Evolutionary conservation across 2,888 invertebrate species (phyloP), one percentile per base, ranked within the genome.

Genomic region (Cryptus viduatorius): DNA sequence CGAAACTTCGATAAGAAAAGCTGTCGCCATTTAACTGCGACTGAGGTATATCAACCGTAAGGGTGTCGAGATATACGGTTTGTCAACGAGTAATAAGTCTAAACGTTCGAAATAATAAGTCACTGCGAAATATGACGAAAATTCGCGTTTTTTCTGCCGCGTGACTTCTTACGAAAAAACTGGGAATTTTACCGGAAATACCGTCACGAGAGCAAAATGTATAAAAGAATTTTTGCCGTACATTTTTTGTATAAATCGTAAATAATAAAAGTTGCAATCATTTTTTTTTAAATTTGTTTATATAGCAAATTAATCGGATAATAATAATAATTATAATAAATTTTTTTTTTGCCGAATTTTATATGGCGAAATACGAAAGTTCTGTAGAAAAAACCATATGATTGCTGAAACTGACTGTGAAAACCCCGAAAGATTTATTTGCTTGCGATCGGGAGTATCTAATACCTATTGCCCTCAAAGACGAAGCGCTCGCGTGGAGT

Each of bases 401-500:
- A 24, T 24, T 24, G 24, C 1, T 24, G 24, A 24, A 24, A 3
- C 48, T 48, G 0, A 12, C 8, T n/a, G 48, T 48, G 48, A 48
- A 48, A 48, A 10, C 14, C n/a, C 48, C 48, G n/a, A 48, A 4
- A 53, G 64, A 50, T 65, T 29, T 65, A 76, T 75, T 65, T 56
- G 69, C 31, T 24, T 16, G 53, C 69, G 29, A 31, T 31, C n/a
- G 64, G 10, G 12, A 14, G 29, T 48, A 3, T 14, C 24, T 37
- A 37, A 12, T 12, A 12, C 24, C 10, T 59, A 4, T 29, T 24
- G 12, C 3, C 29, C 24, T 24, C 29, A 59, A 12, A 59, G 3
- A 29, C 19, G 48, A 31, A 19, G 24, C 24, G 29, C 46, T 31
- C n/a, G 56, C 5, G 10, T 10, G 12, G 24, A 82, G 59, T 82